A percentile compares a stretch with the other conserved stretches of the same genome.
Evolutionary conservation across 2,888 invertebrate species (phyloP).

Genomic region (Gasteruption jaculator): DNA sequence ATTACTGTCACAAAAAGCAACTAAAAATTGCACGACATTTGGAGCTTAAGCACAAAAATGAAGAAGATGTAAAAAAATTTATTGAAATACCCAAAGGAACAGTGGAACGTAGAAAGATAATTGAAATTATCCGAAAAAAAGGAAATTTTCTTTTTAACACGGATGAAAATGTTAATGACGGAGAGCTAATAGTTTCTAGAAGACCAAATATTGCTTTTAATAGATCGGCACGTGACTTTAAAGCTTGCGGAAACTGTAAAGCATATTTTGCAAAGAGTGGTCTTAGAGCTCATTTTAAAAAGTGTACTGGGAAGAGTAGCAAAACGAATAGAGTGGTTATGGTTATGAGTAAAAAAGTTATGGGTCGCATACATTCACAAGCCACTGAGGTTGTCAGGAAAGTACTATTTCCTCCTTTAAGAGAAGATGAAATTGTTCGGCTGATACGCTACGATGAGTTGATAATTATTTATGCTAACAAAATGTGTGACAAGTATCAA

Average conservation of each 20-base stretch:
- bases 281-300: slow-evolving; percentile 19
- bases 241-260: slow-evolving; percentile 22
- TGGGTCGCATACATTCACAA: slow-evolving; percentile 17
- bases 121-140: slow-evolving; percentile 21
- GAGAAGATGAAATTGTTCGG: slow-evolving; percentile 24
- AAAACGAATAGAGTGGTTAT: slow-evolving; percentile 7
- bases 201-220: slow-evolving; percentile 18
- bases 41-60: slow-evolving; percentile 9
- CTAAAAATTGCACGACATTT: slow-evolving; percentile 19
- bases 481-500: slow-evolving; percentile 23
- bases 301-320: slow-evolving; percentile 8
- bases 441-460: slow-evolving; percentile 25
- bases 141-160: slow-evolving; percentile 26
- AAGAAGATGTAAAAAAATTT: slow-evolving; percentile 16
- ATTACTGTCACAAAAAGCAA: slow-evolving; percentile 17
- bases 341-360: slow-evolving; percentile 12
- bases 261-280: slow-evolving; percentile 22
- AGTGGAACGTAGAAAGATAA: slow-evolving; percentile 14
- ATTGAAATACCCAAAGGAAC: slow-evolving; percentile 14
- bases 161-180: slow-evolving; percentile 20
- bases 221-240: slow-evolving; percentile 18
- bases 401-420: slow-evolving; percentile 22
- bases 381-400: slow-evolving; percentile 18
- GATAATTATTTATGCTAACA: slow-evolving; percentile 25
- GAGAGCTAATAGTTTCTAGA: slow-evolving; percentile 24